Evolutionary conservation across 2,888 invertebrate species (phyloP), one percentile per base, ranked within the genome.

Genomic region (Byasa hedistus): DNA sequence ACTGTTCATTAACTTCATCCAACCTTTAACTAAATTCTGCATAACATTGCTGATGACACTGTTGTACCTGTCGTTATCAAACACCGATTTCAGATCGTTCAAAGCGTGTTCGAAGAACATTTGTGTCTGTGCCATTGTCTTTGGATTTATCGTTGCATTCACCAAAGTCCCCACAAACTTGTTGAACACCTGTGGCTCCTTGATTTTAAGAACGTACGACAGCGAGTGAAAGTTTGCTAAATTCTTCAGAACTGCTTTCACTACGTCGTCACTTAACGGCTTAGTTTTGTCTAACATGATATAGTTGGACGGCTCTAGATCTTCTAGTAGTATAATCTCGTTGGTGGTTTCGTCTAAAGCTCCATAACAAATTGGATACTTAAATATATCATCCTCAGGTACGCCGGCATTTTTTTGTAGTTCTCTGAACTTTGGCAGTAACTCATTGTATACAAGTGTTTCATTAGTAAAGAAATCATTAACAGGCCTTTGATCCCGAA

Each of bases 291-390:
- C 78, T 0, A 82, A 55, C 74, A 85, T 81, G 1, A 61, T 58
- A 69, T 73, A 83, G n/a, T 77, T 69, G 3, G 69, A 70, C 2
- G 67, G 67, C 0, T 73, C 73, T 2, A 86, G 69, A 65, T 86
- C 87, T 75, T 86, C 83, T 2, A 85, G 65, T 4, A 84, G 62
- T 15, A 85, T 76, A 2, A 82, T 72, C 75, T 85, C 84, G 56
- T 82, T 66, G 0, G 75, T 75, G 54, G 65, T 59, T 66, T 82
- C 79, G 0, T 48, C n/a, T 1, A 71, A 52, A 12, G 71, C 68
- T 17, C 83, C 84, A 23, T 80, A 84, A 60, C 81, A 83, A 59
- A 73, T 71, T 3, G 84, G 77, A 61, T 72, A 78, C 68, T 68
- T 73, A 2, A 83, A 63, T 61, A 66, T 70, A 2, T 84, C 79